Conservation (phyloP, 2,888 invertebrate species). For the Lydus trimaculatus region DNA sequence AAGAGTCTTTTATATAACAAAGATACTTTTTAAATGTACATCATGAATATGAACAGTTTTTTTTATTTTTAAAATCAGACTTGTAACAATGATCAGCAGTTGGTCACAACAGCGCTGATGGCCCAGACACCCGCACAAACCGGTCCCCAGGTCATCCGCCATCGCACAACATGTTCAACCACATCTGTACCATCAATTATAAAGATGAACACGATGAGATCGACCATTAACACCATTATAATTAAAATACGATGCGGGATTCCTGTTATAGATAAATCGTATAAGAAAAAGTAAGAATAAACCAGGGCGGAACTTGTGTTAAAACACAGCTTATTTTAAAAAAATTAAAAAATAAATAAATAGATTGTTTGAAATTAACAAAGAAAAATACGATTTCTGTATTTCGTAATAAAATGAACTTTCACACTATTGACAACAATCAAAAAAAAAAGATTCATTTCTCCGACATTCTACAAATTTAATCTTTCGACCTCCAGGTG, state of each 20-base stretch:
- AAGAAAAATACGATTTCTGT: not conserved
- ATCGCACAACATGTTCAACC: slow-evolving; percentile 16
- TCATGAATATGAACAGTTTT: not conserved
- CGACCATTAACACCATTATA: not conserved
- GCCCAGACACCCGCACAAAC: slow-evolving; percentile 48
- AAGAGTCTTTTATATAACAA: not conserved
- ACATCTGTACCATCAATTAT: slow-evolving; percentile 17
- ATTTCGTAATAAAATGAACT: slow-evolving; percentile 13
- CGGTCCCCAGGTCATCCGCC: slow-evolving; percentile 41
- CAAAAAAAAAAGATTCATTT: not conserved
- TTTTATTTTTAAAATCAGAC: not conserved
- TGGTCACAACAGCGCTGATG: slow-evolving; percentile 34
- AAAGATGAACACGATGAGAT: not conserved
- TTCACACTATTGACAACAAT: slow-evolving; percentile 12
- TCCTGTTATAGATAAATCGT: not conserved
- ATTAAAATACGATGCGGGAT: slow-evolving; percentile 3
- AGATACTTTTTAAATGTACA: not conserved
- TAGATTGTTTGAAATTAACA: slow-evolving; percentile 1
- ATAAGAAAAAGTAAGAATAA: not conserved
- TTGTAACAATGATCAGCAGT: not conserved
- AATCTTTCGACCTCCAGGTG: slow-evolving; percentile 17
- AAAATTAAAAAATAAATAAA: not conserved
- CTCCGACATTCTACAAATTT: slow-evolving; percentile 7
- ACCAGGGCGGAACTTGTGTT: not conserved
- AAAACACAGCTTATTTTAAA: not conserved